Conservation (phyloP, 2,113 vertebrate genomes). For the Sinocyclocheilus rhinocerous region DNA sequence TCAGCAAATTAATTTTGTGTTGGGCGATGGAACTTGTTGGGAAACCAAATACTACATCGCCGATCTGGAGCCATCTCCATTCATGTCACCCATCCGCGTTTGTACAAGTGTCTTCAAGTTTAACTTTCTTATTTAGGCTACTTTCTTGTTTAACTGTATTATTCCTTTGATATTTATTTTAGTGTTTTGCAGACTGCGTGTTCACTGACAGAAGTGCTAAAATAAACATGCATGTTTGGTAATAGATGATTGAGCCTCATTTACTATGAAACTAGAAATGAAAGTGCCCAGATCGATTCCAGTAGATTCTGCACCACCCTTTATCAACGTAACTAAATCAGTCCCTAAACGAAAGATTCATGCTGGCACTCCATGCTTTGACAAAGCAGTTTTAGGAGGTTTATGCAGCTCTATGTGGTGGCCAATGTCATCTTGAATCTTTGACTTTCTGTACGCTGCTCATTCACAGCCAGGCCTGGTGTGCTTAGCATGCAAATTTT, state of each 20-base stretch:
- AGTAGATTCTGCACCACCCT: not conserved
- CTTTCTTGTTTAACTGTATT: too few relatives aligned
- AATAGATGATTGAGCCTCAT: not conserved
- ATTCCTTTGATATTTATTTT: too few relatives aligned
- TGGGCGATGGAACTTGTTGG: too few relatives aligned
- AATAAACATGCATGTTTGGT: too few relatives aligned
- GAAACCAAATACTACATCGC: too few relatives aligned
- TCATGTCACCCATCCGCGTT: too few relatives aligned
- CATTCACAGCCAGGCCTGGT: conserved; percentile 57
- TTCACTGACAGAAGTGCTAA: too few relatives aligned
- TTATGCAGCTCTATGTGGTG: conserved; percentile 35
- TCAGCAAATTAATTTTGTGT: too few relatives aligned
- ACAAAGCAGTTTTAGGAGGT: conserved; percentile 13
- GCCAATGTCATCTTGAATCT: conserved; percentile 41
- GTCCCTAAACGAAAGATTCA: not conserved
- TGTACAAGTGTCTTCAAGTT: too few relatives aligned
- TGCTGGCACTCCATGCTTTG: not conserved
- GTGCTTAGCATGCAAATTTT: conserved; percentile 64
- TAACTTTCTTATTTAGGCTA: too few relatives aligned
- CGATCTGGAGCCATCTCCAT: too few relatives aligned
- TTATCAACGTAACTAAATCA: not conserved
- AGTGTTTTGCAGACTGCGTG: too few relatives aligned
- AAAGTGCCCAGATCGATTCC: not conserved
- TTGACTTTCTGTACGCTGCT: conserved; percentile 47
- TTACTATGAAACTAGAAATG: not conserved